These are phyloP conservation scores for Anoplolepis gracilipes DNA, from an alignment of 1,140 invertebrate species.

Conservation along the genomic window DNA sequence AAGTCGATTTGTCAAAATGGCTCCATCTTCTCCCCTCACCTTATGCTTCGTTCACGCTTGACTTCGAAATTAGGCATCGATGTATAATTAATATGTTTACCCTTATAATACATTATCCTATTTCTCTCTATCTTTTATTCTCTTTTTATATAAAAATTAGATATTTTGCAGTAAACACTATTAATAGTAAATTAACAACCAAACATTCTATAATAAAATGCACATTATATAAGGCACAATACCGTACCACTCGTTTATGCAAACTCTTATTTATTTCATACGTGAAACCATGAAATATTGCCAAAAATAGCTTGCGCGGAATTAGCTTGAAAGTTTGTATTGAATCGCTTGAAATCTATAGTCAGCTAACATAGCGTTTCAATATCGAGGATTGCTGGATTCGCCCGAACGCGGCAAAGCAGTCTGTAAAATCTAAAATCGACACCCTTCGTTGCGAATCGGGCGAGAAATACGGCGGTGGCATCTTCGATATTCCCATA, in stretches of 20 bases:
- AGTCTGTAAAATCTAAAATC: conserved; percentile 48
- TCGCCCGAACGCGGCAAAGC: not conserved
- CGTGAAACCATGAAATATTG: not conserved
- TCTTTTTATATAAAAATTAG: not conserved
- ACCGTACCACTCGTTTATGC: not conserved
- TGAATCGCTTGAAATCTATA: conserved; percentile 5
- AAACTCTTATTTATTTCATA: not conserved
- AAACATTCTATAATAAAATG: not conserved
- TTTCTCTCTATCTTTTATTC: too few relatives aligned
- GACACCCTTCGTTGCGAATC: conserved; percentile 50
- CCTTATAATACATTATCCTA: too few relatives aligned
- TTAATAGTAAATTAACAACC: not conserved
- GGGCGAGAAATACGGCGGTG: conserved; percentile 38
- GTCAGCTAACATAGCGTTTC: conserved; percentile 20
- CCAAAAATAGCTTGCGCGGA: not conserved
- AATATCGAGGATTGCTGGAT: not conserved
- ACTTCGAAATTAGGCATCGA: conserved; percentile 46
- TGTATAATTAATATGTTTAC: too few relatives aligned
- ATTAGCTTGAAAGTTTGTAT: not conserved
- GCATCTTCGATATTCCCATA: conserved; percentile 56
- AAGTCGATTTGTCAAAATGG: conserved; percentile 70
- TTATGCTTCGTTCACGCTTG: not conserved
- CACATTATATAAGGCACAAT: not conserved
- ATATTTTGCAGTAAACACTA: not conserved
- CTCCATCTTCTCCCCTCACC: not conserved